Evolutionary conservation across 2,888 invertebrate genomes (phyloP).

Genomic region (Patella depressa): DNA sequence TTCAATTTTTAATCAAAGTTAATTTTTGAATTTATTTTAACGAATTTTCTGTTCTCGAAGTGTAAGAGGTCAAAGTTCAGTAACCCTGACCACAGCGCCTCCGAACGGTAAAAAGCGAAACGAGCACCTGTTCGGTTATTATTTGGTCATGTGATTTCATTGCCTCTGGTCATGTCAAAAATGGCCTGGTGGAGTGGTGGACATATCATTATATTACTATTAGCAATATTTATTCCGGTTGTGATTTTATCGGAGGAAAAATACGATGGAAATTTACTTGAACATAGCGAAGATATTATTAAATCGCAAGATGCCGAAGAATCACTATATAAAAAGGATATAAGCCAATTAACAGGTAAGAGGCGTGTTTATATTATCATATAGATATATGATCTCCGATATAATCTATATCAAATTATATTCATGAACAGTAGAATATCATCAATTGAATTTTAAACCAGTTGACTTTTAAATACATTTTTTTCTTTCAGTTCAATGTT

Average conservation of each 20-base stretch:
- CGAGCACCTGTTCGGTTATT: constrained; percentile 17
- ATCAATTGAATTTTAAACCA: too few relatives aligned
- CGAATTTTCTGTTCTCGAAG: background rate
- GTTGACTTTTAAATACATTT: too few relatives aligned
- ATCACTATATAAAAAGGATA: constrained; percentile 28
- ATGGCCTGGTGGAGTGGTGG: constrained; percentile 18
- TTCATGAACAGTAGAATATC: too few relatives aligned
- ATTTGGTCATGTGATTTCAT: constrained; percentile 25
- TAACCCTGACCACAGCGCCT: constrained; percentile 12
- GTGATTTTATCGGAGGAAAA: constrained; percentile 22
- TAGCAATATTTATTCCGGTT: constrained; percentile 14
- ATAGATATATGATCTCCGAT: background rate
- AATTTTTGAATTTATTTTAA: background rate
- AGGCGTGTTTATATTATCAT: background rate
- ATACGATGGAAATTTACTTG: constrained; percentile 25
- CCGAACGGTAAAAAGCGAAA: constrained; percentile 15
- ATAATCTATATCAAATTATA: too few relatives aligned
- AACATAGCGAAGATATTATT: constrained; percentile 36
- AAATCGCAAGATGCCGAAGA: constrained; percentile 34
- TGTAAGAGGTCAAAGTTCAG: constrained; percentile 7
- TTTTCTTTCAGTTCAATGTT: too few relatives aligned
- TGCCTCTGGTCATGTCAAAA: constrained; percentile 15
- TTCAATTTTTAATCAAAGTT: background rate
- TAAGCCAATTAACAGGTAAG: constrained; percentile 19
- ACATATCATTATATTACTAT: constrained; percentile 19